Percentiles rank a stretch among this genome's conserved stretches.
Conservation (phyloP, 2,113 vertebrate genomes). For the Gallinago jamesoni region DNA sequence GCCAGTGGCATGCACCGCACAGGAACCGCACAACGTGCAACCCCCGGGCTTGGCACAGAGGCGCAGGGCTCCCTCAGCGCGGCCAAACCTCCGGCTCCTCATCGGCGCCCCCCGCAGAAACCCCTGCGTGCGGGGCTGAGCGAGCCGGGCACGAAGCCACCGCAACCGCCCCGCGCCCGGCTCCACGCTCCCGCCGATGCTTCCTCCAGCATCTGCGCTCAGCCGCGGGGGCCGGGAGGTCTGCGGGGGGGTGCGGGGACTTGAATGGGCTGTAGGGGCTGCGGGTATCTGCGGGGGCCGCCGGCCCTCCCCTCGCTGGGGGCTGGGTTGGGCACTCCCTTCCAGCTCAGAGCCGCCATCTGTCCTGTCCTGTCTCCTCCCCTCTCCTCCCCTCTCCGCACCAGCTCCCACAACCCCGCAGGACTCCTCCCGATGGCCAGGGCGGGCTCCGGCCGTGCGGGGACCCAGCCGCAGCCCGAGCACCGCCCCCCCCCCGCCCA, state of each 20-base stretch:
- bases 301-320: not conserved
- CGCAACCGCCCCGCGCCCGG: not conserved
- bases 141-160: not conserved
- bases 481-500: fast-evolving
- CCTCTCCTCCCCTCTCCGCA: not conserved
- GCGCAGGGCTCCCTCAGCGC: fast-evolving
- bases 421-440: not conserved
- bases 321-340: not conserved
- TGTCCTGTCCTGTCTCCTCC: conserved; percentile 29
- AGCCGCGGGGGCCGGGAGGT: not conserved
- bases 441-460: not conserved
- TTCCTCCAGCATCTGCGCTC: not conserved
- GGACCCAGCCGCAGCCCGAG: not conserved
- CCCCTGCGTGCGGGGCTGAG: fast-evolving
- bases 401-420: not conserved
- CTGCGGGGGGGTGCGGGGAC: not conserved
- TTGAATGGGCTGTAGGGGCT: not conserved
- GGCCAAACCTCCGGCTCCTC: not conserved
- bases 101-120: not conserved
- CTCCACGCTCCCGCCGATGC: fast-evolving
- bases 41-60: not conserved
- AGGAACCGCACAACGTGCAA: not conserved
- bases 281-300: not conserved
- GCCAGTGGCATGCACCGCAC: not conserved
- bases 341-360: not conserved